phyloP scores from a whole-genome alignment of 2,888 invertebrate genomes.

The Leucoptera coffeella region DNA sequence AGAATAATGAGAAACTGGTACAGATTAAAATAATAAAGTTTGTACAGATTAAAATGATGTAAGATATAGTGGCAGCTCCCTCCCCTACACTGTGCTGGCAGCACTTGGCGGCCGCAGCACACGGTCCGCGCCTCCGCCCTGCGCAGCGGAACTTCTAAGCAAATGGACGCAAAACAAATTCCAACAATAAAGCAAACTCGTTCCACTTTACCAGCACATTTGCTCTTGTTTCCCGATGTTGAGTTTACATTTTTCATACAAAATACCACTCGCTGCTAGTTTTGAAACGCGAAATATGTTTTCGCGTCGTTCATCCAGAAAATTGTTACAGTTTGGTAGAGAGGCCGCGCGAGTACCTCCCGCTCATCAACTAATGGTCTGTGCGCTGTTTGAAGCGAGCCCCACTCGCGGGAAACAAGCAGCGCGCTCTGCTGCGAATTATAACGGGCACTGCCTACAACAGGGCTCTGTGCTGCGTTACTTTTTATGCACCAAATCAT shows the following conservation, averaged over 20 bases:
- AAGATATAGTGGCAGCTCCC: too few species aligned
- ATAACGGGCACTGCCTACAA: constrained; percentile 51
- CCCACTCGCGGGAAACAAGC: constrained; percentile 17
- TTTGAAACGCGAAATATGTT: too few species aligned
- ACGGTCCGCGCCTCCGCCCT: too few species aligned
- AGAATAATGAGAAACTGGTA: too few species aligned
- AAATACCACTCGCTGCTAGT: neutral
- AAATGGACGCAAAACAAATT: too few species aligned
- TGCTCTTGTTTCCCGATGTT: neutral
- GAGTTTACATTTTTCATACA: neutral
- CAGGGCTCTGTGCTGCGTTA: constrained; percentile 45
- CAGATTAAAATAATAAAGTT: too few species aligned
- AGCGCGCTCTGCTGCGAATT: constrained; percentile 37
- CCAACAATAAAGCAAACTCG: too few species aligned
- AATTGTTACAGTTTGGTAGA: constrained; percentile 35
- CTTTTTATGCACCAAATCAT: constrained; percentile 50
- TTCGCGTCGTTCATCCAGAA: constrained; percentile 44
- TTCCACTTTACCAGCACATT: too few species aligned
- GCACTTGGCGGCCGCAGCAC: too few species aligned
- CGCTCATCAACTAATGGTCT: constrained; percentile 56
- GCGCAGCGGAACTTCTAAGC: neutral
- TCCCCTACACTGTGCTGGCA: too few species aligned
- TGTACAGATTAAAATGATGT: too few species aligned
- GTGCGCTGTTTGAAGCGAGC: constrained; percentile 52
- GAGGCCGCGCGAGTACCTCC: constrained; percentile 32